Evolutionary conservation across 2,113 vertebrate genomes (phyloP).

Genomic region (Turdus rufiventris): DNA sequence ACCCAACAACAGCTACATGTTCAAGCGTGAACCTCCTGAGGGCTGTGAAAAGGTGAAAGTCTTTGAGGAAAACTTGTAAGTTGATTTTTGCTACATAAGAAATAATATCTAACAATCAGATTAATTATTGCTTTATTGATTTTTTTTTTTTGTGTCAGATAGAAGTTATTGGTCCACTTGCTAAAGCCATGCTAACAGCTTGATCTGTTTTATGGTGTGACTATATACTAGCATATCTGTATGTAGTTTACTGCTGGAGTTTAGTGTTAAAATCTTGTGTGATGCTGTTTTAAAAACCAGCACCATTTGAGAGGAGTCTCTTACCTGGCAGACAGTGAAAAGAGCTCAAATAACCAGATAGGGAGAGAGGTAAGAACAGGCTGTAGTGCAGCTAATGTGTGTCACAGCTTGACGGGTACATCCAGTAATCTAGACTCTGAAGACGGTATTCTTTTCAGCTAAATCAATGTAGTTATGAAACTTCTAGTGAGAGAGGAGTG

Average conservation of each 20-base stretch:
- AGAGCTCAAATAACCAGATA: background rate
- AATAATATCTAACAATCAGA: background rate
- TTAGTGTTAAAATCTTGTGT: background rate
- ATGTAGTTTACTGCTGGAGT: background rate
- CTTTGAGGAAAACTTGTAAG: constrained; percentile 94
- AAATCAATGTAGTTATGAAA: background rate
- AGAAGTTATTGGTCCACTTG: background rate
- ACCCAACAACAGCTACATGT: constrained; percentile 99
- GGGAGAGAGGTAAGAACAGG: background rate
- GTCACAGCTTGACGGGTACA: background rate
- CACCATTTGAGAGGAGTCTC: background rate
- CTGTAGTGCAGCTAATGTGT: background rate
- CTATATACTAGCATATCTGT: background rate
- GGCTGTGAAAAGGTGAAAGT: constrained; percentile 97
- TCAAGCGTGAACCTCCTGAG: constrained; percentile 97
- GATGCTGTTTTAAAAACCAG: background rate
- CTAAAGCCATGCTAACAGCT: background rate
- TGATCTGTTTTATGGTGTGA: background rate
- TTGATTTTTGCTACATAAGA: constrained; percentile 31
- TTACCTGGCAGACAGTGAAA: background rate
- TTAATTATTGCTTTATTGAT: background rate
- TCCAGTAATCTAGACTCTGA: background rate
- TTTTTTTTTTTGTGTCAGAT: background rate
- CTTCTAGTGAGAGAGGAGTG: background rate
- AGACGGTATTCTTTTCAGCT: background rate